Evolutionary conservation across 2,113 vertebrate species (phyloP).

Genomic region (Gopherus flavomarginatus): DNA sequence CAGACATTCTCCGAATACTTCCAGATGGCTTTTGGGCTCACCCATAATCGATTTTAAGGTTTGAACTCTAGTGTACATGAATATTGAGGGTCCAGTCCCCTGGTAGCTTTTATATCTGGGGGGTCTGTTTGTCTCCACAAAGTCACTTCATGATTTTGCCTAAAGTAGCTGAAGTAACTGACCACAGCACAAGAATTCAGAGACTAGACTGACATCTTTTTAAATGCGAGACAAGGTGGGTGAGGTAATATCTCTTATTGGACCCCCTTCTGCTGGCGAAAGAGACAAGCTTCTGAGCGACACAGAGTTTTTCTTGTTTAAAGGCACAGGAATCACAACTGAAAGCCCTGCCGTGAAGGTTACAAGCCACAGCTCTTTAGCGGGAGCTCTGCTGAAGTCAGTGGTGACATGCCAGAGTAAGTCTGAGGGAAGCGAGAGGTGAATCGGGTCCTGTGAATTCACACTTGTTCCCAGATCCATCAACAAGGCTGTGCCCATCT

Average conservation of each 20-base stretch:
- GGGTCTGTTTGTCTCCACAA: constrained; percentile 9
- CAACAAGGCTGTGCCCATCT: background rate
- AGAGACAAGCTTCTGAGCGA: background rate
- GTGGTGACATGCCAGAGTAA: background rate
- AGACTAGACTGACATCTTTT: background rate
- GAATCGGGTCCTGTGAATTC: background rate
- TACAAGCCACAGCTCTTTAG: background rate
- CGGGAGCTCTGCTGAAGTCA: background rate
- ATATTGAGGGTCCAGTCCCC: background rate
- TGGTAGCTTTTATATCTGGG: constrained; percentile 6
- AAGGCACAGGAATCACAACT: background rate
- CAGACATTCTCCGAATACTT: background rate
- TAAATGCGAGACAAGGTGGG: background rate
- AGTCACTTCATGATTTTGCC: constrained; percentile 25
- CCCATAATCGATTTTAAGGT: constrained; percentile 14
- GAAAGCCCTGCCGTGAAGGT: background rate
- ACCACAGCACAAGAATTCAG: background rate
- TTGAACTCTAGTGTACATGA: background rate
- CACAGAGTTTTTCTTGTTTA: background rate
- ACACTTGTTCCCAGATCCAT: background rate
- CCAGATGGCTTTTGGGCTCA: background rate
- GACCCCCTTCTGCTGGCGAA: background rate
- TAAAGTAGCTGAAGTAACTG: constrained; percentile 32
- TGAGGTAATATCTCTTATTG: background rate
- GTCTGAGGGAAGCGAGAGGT: background rate